Percentiles rank a stretch among this genome's conserved stretches.
Evolutionary conservation across 2,888 invertebrate genomes (phyloP).

Genomic region (Patella pellucida): DNA sequence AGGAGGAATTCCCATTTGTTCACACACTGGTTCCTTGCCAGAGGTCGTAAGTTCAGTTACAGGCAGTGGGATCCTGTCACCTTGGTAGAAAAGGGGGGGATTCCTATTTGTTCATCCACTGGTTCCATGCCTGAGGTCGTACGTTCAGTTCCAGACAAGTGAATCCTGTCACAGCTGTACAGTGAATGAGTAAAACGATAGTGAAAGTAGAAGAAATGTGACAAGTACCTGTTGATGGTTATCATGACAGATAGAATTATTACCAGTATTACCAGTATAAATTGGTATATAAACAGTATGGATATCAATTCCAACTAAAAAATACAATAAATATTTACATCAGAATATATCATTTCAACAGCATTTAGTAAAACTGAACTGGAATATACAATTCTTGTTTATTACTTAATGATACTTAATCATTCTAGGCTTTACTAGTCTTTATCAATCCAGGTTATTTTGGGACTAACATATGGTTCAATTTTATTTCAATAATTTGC

Average conservation of each 20-base stretch:
- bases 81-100: too few relatives aligned
- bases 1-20: too few relatives aligned
- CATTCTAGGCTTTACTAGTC: too few relatives aligned
- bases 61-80: neutral
- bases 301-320: conserved; percentile 65
- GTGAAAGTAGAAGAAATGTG: neutral
- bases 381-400: too few relatives aligned
- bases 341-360: too few relatives aligned
- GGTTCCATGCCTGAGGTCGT: neutral
- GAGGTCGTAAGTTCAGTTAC: neutral
- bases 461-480: too few relatives aligned
- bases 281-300: conserved; percentile 61
- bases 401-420: too few relatives aligned
- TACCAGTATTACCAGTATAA: conserved; percentile 38
- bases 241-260: neutral
- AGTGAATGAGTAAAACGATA: neutral
- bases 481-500: too few relatives aligned
- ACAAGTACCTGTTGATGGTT: neutral
- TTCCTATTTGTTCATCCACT: too few relatives aligned
- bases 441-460: too few relatives aligned
- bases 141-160: neutral
- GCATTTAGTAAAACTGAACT: too few relatives aligned
- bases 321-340: too few relatives aligned
- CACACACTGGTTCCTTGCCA: neutral
- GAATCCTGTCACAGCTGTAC: neutral